Evolutionary conservation across 2,797 vertebrate genomes (phyloP).

Genomic region (Etheostoma nigrum): DNA sequence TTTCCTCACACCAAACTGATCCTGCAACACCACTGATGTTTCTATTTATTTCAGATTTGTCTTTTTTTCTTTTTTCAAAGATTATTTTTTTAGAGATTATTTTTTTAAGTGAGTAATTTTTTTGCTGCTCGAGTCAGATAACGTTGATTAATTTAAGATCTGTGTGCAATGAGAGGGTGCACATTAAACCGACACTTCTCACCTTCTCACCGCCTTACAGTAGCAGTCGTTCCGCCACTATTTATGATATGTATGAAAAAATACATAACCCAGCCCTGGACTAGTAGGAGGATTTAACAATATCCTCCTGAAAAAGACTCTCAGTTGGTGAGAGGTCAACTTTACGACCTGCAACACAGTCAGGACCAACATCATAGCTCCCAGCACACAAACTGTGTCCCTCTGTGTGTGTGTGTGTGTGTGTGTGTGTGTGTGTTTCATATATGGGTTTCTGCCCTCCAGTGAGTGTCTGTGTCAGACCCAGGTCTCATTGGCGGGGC

Average conservation of each 20-base stretch:
- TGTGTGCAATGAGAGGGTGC: background rate
- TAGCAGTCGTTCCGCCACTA: background rate
- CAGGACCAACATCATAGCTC: background rate
- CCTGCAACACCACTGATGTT: no score
- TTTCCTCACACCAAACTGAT: no score
- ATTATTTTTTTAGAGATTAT: no score
- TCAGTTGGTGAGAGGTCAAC: slow-evolving; percentile 14
- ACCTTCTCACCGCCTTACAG: no score
- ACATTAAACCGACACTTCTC: background rate
- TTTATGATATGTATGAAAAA: no score
- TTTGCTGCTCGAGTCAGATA: background rate
- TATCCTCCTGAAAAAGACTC: slow-evolving; percentile 1
- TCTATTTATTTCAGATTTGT: no score
- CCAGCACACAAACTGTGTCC: background rate
- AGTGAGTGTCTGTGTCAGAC: slow-evolving; percentile 21
- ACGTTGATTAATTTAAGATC: background rate
- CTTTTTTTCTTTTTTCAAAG: no score
- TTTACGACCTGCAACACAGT: background rate
- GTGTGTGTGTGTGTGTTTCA: slow-evolving; percentile 7
- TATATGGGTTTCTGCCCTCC: slow-evolving; percentile 8
- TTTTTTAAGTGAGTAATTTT: no score
- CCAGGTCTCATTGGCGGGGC: slow-evolving; percentile 29
- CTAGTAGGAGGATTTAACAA: background rate
- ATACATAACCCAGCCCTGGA: background rate
- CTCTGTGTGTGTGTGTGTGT: background rate